Percentiles rank a stretch among this genome's conserved stretches.
Conservation (phyloP, 1,140 invertebrate species). For the Drosophila athabasca region DNA sequence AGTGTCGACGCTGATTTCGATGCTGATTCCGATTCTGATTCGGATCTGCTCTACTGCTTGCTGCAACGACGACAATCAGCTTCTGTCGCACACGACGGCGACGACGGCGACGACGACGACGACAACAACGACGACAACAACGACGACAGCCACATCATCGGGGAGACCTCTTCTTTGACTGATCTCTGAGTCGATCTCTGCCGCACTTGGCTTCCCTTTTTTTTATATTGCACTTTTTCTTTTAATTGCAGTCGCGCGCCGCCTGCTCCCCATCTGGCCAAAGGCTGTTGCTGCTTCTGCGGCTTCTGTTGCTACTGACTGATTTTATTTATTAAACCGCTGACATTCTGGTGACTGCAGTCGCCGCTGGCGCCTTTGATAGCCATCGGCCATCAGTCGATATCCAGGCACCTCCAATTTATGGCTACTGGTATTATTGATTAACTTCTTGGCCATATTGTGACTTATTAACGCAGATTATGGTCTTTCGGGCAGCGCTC, state of each 20-base stretch:
- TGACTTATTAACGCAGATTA: conserved; percentile 42
- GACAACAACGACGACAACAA: conserved; percentile 28
- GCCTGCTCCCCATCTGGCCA: conserved; percentile 28
- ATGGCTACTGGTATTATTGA: conserved; percentile 56
- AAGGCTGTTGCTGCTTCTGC: conserved; percentile 17
- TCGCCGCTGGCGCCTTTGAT: conserved; percentile 46
- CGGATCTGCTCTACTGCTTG: conserved; percentile 19
- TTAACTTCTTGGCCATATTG: conserved; percentile 29
- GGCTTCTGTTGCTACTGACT: conserved; percentile 49
- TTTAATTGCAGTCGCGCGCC: conserved; percentile 70
- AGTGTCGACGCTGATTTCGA: conserved; percentile 63
- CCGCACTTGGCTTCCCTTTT: conserved; percentile 48
- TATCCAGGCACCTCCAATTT: conserved; percentile 70
- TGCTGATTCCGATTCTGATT: conserved; percentile 31
- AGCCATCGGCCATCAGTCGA: conserved; percentile 60
- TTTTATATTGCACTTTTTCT: conserved; percentile 18
- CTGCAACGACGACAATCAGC: conserved; percentile 54
- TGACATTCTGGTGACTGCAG: conserved; percentile 62
- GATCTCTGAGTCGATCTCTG: conserved; percentile 36
- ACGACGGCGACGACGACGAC: conserved; percentile 24
- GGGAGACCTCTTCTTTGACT: conserved; percentile 13
- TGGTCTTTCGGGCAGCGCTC: not conserved
- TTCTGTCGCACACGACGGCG: conserved; percentile 61
- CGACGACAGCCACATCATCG: conserved; percentile 16
- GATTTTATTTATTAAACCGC: conserved; percentile 80